phyloP scores from a whole-genome alignment of 1,140 invertebrate species.

The Epicauta chinensis region DNA sequence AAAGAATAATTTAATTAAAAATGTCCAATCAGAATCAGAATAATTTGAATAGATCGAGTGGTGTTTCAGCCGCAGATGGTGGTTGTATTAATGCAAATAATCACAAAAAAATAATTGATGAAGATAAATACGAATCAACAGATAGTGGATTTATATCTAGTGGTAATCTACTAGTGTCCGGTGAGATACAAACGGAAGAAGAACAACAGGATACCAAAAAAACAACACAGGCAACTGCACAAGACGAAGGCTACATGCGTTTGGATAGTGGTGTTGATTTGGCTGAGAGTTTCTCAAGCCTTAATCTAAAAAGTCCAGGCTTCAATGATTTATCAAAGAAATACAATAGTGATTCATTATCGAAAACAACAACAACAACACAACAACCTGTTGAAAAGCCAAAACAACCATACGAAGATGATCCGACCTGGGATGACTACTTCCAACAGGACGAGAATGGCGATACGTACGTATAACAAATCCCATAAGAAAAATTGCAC shows the following conservation, averaged over 20 bases:
- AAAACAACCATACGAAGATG: conserved; percentile 17
- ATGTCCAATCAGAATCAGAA: conserved; percentile 17
- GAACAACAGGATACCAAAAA: conserved; percentile 25
- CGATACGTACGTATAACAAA: conserved; percentile 57
- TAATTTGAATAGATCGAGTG: conserved; percentile 9
- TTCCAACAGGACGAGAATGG: conserved; percentile 62
- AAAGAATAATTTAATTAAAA: conserved; percentile 1
- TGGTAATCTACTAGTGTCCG: conserved; percentile 43
- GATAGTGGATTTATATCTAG: conserved; percentile 54
- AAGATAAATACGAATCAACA: conserved; percentile 32
- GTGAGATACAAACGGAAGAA: conserved; percentile 23
- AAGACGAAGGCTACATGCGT: conserved; percentile 38
- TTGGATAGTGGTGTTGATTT: conserved; percentile 50
- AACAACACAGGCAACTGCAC: conserved; percentile 10
- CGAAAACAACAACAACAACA: conserved; percentile 20
- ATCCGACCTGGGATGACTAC: conserved; percentile 49
- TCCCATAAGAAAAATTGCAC: no score
- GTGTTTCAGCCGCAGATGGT: conserved; percentile 28
- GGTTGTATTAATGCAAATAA: background rate
- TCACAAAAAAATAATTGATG: conserved; percentile 18
- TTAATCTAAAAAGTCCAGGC: conserved; percentile 43
- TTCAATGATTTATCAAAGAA: conserved; percentile 34
- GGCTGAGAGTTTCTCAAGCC: conserved; percentile 47
- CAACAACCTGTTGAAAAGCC: conserved; percentile 18
- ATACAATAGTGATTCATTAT: conserved; percentile 14